Evolutionary conservation across 2,113 vertebrate genomes (phyloP), one percentile per base, ranked within the genome.

Genomic region (Oryzias celebensis): DNA sequence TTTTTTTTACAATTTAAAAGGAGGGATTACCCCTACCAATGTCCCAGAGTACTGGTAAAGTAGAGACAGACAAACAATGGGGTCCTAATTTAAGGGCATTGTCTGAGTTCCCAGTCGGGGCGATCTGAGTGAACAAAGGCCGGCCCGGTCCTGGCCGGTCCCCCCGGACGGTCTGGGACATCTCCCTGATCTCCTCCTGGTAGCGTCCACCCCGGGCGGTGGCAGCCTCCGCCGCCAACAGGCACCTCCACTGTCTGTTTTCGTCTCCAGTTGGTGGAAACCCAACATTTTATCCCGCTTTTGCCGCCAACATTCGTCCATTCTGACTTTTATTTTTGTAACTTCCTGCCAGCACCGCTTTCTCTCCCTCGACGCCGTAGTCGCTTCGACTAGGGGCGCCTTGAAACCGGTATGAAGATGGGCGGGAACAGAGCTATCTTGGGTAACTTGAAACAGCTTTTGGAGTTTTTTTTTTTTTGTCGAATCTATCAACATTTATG

Each of bases 361-460:
- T 15, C 10, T 56, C 52, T 12, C 7, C 3, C 49, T 10, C 7
- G 44, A 55, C 54, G 44, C 56, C 55, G 16, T 41, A 47, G 52
- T 10, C 61, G 7, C 5, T 20, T 20, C 13, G 3, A 26, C 7
- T 58, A 48, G 75, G 87, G 83, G 0, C 52, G 83, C 87, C 90
- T 89, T 89, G 88, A 91, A 92, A 91, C 91, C 65, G 84, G 16
- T 55, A 12, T 50, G 5, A 22, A 1, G 61, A 49, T 36, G 36
- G 52, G 61, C 54, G 47, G 82, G 73, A 55, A 48, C 47, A 4
- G 47, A 1, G 12, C 16, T 4, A 3, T 16, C 5, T 51, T 23
- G 88, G 90, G 91, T 55, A 73, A 41, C 82, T 92, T 88, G 90
- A 92, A 91, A 92, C 91, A 62, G 86, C 14, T 51, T 64, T 28